Percentiles rank a stretch among this genome's conserved stretches.
phyloP scores from a whole-genome alignment of 2,113 vertebrate species.

The Laterallus jamaicensis region DNA sequence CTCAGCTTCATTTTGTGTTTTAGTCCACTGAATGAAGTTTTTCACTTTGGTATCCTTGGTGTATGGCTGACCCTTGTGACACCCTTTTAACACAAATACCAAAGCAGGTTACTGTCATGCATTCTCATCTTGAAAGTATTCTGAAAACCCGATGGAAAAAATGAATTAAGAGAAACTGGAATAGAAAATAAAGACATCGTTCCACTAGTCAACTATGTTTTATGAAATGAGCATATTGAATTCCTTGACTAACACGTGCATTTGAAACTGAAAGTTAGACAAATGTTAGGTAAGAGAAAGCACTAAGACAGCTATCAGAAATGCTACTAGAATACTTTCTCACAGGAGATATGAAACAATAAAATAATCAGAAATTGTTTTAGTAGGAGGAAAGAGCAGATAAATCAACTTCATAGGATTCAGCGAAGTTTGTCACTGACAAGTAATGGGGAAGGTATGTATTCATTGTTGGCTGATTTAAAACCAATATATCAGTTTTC shows the following conservation, averaged over 20 bases:
- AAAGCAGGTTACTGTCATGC: neutral
- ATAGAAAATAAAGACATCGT: neutral
- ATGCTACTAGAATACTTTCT: neutral
- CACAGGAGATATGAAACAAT: neutral
- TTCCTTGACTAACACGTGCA: neutral
- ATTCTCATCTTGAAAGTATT: neutral
- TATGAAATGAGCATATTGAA: neutral
- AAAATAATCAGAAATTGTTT: neutral
- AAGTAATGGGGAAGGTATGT: neutral
- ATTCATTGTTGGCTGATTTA: neutral
- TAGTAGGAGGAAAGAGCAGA: neutral
- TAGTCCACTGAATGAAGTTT: constrained; percentile 87
- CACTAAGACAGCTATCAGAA: neutral
- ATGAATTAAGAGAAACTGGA: neutral
- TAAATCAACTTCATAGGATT: neutral
- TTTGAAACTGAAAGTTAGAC: neutral
- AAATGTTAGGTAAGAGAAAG: neutral
- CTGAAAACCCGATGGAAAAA: neutral
- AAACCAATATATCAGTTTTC: neutral
- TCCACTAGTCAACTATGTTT: neutral
- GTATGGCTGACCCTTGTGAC: constrained; percentile 86
- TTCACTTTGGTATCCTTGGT: constrained; percentile 81
- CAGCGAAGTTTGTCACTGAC: neutral
- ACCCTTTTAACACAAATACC: constrained; percentile 68
- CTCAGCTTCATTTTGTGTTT: constrained; percentile 76